A percentile compares a stretch with the other conserved stretches of the same genome.
Evolutionary conservation across 2,888 invertebrate genomes (phyloP).

Genomic region (Odontocolon sp.): DNA sequence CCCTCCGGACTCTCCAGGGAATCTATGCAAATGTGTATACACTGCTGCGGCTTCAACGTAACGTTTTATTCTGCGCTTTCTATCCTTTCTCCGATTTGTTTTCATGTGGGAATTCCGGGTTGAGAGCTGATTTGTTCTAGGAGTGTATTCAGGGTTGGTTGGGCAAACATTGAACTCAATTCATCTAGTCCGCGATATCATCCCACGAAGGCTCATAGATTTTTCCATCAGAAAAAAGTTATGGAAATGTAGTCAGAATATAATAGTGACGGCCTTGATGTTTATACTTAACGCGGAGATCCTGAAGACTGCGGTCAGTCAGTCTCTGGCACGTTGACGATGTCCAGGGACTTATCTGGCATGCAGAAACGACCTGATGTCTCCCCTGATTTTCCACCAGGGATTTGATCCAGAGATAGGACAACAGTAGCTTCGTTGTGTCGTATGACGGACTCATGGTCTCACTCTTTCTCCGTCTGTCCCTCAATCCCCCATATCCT

Average conservation of each 20-base stretch:
- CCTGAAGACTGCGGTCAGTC: background rate
- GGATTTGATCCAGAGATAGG: constrained; percentile 49
- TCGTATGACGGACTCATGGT: constrained; percentile 2
- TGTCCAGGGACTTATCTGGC: background rate
- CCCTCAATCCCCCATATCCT: background rate
- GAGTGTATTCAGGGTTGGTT: no score
- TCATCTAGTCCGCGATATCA: no score
- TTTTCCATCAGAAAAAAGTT: no score
- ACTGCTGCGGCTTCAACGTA: constrained; percentile 32
- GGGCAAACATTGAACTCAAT: no score
- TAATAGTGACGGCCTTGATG: no score
- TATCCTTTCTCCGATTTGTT: constrained; percentile 21
- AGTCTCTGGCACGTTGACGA: background rate
- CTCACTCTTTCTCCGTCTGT: constrained; percentile 22
- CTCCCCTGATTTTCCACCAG: constrained; percentile 45
- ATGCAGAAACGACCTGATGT: constrained; percentile 23
- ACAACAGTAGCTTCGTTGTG: constrained; percentile 55
- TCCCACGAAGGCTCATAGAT: no score
- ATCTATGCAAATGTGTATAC: constrained; percentile 49
- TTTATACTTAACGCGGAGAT: background rate
- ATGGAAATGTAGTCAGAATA: no score
- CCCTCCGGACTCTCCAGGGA: constrained; percentile 38
- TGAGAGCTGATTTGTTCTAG: no score
- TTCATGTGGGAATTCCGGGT: no score
- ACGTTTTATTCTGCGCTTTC: constrained; percentile 11